Conservation (phyloP, 1,140 invertebrate genomes). For the Leptonema lineaticorne region DNA sequence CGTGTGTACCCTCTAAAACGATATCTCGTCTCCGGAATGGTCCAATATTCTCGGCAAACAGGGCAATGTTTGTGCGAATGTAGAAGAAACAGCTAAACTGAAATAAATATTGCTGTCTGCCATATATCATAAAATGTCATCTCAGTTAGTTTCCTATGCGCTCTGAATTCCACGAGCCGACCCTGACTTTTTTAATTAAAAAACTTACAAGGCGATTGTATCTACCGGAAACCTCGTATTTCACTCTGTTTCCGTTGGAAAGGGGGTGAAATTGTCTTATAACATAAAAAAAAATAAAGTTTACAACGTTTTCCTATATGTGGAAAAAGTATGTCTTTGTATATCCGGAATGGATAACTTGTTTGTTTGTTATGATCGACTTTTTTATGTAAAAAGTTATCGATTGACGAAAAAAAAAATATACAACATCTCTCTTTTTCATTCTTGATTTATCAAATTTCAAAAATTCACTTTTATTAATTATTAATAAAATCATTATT, state of each 20-base stretch:
- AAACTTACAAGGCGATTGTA: slow-evolving; percentile 10
- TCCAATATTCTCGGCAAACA: background rate
- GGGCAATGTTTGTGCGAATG: background rate
- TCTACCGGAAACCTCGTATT: slow-evolving; percentile 14
- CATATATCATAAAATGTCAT: slow-evolving; percentile 12
- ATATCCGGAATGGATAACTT: no score
- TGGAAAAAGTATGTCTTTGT: no score
- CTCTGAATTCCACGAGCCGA: background rate
- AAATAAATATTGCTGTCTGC: slow-evolving; percentile 1
- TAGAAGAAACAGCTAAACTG: background rate
- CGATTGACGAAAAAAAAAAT: no score
- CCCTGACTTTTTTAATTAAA: slow-evolving; percentile 15
- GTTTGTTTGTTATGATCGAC: no score
- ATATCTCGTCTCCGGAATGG: background rate
- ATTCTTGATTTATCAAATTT: no score
- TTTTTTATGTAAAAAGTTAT: no score
- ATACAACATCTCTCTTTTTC: no score
- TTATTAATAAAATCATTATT: no score
- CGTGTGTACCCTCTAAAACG: background rate
- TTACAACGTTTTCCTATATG: no score
- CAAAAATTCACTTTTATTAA: no score
- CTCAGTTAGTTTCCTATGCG: slow-evolving; percentile 11
- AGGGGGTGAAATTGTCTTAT: no score
- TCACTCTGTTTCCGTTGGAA: background rate
- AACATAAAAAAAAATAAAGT: no score